Percentiles rank a stretch among this genome's conserved stretches.
phyloP scores from a whole-genome alignment of 2,113 vertebrate species.

The Terrapene triunguis region DNA sequence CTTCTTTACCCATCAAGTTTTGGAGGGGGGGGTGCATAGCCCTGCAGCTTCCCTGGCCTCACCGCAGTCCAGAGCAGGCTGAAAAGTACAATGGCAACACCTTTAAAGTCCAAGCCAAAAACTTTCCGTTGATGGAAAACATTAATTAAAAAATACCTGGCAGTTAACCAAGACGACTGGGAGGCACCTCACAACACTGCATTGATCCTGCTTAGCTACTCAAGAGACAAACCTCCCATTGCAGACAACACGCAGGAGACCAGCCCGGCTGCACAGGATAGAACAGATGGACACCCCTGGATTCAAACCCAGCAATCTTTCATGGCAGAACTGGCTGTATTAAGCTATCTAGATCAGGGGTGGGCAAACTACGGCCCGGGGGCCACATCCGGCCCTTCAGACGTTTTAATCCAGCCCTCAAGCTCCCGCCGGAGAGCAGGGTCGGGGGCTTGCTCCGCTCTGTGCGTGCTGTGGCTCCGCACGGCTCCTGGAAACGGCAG shows the following conservation, averaged over 20 bases:
- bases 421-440: too few relatives aligned
- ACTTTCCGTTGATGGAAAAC: neutral
- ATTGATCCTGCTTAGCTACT: neutral
- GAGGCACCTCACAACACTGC: accelerated
- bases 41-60: neutral
- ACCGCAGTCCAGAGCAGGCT: neutral
- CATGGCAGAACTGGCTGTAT: neutral
- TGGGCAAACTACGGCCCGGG: too few relatives aligned
- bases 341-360: neutral
- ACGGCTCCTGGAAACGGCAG: too few relatives aligned
- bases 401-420: too few relatives aligned
- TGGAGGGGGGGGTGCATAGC: neutral
- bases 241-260: neutral
- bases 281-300: neutral
- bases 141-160: neutral
- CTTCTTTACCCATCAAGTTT: neutral
- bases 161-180: neutral
- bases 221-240: accelerated
- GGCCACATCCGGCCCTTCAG: too few relatives aligned
- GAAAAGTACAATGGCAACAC: neutral
- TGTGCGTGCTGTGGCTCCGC: too few relatives aligned
- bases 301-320: neutral
- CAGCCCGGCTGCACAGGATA: neutral
- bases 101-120: neutral
- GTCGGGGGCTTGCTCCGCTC: too few relatives aligned